Evolutionary conservation across 2,888 invertebrate species (phyloP), one percentile per base, ranked within the genome.

Genomic region (Andrena haemorrhoa): DNA sequence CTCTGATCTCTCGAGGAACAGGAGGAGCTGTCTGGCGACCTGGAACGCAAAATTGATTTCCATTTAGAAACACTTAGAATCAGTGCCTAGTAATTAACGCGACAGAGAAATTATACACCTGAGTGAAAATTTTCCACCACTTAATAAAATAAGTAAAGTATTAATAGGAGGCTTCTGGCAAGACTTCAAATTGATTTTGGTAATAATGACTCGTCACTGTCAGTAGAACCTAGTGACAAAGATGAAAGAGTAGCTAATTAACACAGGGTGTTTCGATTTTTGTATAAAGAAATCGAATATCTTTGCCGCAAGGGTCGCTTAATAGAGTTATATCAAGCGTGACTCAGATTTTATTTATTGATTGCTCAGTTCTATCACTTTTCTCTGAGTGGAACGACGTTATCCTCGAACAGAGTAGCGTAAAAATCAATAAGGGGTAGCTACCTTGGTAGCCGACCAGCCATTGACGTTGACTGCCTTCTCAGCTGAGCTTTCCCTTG

Each of bases 1-100:
- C 98, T 98, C 0, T 97, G 98, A 92, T 98, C 98, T 71, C 98
- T 95, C 6, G 98, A 98, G 16, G 96, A 96, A 93, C 98, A 98
- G n/a, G 95, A 94, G n/a, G 95, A 95, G 56, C 95, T 95, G 66
- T 95, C 95, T 10, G 95, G 95, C 7, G 95, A 95, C 72, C 95
- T 94, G 58, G 0, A 81, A 79, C 0, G 5, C 10, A 51, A 8
- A 76, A 23, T 53, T 58, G 31, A 2, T 16, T 56, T 20, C 23
- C 56, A 56, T 1, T 56, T 56, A 23, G 23, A 56, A 23, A 51
- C n/a, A 20, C n/a, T 51, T 51, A 2, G 20, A 20, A 51, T 0
- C 8, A 41, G 2, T 12, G 12, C 41, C 0, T 41, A 12, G 5
- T 2, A 51, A 51, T 51, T 51, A 51, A 51, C 12, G 12, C 4